Evolutionary conservation across 2,888 invertebrate genomes (phyloP), one percentile per base, ranked within the genome.

Genomic region (Drosophila conformis): DNA sequence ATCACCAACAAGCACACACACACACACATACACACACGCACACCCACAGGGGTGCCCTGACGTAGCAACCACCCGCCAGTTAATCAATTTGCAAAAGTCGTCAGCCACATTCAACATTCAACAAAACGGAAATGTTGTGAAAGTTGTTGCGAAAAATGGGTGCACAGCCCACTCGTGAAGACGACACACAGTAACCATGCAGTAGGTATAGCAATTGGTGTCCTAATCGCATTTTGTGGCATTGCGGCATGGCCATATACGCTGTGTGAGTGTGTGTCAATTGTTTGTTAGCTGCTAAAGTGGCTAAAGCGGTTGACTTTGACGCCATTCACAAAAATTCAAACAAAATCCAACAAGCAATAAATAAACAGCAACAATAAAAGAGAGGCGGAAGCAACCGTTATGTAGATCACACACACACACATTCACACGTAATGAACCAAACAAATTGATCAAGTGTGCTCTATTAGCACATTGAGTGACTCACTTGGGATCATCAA

Each of bases 321-420:
- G 73, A 58, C 77, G 78, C 87, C 89, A 83, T 89, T 83, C 83
- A 83, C 89, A 80, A 80, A 68, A 53, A 46, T 46, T 21, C 15
- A 25, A 46, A 46, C 25, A 25, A 48, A 62, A 38, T 31, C 38
- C 11, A 40, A 56, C 73, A 46, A 63, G 36, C 59, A 56, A 66
- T 48, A 67, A 38, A 53, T 36, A 35, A 62, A 31, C 40, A 31
- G 15, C 21, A 13, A 53, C 29, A 27, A 53, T 51, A 36, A 69
- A 64, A 62, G 36, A 40, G 36, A 31, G 27, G 56, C 78, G 78
- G 78, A 78, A 80, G 77, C 72, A 54, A 52, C 59, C 64, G 53
- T 80, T 78, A 78, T 78, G 81, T 68, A 68, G 81, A 78, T 76
- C 78, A 72, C 60, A 40, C 40, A 21, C 36, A 49, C 21, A 33